phyloP scores from a whole-genome alignment of 2,797 vertebrate species.

The Sylvia borin region DNA sequence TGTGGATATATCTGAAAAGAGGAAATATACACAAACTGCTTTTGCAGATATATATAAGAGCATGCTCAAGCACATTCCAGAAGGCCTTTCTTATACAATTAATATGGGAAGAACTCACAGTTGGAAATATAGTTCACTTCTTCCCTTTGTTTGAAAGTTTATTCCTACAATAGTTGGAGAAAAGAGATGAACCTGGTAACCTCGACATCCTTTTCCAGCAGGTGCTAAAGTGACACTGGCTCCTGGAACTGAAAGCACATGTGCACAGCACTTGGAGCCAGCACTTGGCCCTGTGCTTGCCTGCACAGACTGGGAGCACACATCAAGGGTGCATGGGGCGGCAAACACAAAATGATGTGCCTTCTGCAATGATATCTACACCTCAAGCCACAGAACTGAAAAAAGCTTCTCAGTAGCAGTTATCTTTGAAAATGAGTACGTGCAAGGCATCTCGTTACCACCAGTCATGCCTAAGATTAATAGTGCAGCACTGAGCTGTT shows the following conservation, averaged over 20 bases:
- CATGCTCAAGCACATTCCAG: not conserved
- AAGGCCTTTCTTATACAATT: not conserved
- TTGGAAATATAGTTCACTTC: not conserved
- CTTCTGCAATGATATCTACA: not conserved
- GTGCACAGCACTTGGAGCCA: not conserved
- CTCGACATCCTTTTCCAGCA: not conserved
- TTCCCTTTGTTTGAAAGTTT: not conserved
- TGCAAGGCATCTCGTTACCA: conserved; percentile 21
- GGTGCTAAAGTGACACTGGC: not conserved
- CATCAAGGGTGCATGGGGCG: not conserved
- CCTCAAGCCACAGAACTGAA: not conserved
- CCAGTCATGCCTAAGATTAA: conserved; percentile 13
- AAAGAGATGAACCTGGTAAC: conserved; percentile 15
- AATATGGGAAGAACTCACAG: not conserved
- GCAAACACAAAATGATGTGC: not conserved
- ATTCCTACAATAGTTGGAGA: not conserved
- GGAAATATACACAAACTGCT: not conserved
- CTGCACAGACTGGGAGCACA: not conserved
- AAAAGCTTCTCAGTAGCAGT: not conserved
- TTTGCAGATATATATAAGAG: not conserved
- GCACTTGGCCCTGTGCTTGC: not conserved
- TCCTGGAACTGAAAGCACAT: not conserved
- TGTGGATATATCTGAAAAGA: not conserved
- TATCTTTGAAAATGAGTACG: not conserved
- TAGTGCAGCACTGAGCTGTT: conserved; percentile 9